phyloP scores from a whole-genome alignment of 2,797 vertebrate genomes.

The Sebastes vulpes region DNA sequence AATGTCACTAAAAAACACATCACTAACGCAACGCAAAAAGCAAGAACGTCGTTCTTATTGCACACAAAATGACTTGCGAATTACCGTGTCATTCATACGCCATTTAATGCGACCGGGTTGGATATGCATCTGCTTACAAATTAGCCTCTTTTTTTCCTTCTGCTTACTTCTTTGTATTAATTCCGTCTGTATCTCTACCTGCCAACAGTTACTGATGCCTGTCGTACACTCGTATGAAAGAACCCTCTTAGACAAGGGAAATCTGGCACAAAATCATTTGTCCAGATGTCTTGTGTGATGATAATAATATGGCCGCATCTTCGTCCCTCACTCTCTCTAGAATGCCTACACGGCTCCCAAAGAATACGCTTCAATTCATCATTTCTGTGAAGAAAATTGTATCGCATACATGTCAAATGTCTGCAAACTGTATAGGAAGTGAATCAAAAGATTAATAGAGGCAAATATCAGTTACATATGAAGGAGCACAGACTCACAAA shows the following conservation, averaged over 20 bases:
- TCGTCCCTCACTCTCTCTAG: neutral
- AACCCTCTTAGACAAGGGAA: neutral
- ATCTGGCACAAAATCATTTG: conserved; percentile 1
- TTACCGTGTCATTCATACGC: no score
- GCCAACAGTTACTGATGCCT: neutral
- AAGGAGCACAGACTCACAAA: neutral
- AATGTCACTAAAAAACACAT: no score
- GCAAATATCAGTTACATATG: neutral
- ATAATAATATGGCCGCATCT: neutral
- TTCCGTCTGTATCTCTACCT: neutral
- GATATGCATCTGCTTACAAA: neutral
- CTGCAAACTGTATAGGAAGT: neutral
- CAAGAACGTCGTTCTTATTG: no score
- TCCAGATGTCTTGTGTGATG: neutral
- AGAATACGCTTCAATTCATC: neutral
- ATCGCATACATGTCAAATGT: neutral
- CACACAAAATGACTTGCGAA: no score
- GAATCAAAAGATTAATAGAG: neutral
- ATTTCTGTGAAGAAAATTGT: neutral
- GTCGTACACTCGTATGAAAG: neutral
- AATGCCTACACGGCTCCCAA: neutral
- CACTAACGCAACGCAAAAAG: no score
- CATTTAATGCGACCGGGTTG: neutral
- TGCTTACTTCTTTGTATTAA: neutral
- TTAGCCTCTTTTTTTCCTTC: neutral